A percentile compares a stretch with the other conserved stretches of the same genome.
Conservation (phyloP, 35 echinoderm and acorn worm species). For the Strongylocentrotus purpuratus region DNA sequence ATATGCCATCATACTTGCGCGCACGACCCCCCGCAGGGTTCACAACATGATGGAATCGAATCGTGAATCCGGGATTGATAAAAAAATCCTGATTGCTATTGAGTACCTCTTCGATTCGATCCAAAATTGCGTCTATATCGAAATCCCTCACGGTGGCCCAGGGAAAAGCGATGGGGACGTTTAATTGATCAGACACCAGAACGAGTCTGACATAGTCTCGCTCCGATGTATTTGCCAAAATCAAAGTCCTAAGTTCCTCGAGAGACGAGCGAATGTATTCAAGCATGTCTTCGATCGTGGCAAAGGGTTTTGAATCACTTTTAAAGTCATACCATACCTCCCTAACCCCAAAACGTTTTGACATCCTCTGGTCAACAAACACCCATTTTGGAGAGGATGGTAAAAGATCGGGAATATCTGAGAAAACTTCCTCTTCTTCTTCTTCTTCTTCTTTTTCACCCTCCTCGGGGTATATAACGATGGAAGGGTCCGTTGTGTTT, state of each 20-base stretch:
- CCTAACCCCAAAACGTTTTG: not conserved
- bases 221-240: not conserved
- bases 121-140: not conserved
- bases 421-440: too few relatives aligned
- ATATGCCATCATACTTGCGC: not conserved
- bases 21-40: not conserved
- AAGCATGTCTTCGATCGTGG: not conserved
- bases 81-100: constrained; percentile 14
- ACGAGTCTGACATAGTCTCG: not conserved
- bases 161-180: not conserved
- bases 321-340: constrained; percentile 3
- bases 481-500: too few relatives aligned
- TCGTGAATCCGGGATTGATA: not conserved
- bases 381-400: not conserved
- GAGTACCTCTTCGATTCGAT: not conserved
- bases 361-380: not conserved
- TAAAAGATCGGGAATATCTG: too few relatives aligned
- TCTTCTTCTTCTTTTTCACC: too few relatives aligned
- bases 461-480: too few relatives aligned
- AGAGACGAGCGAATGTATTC: not conserved
- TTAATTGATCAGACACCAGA: not conserved
- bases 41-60: constrained; percentile 5
- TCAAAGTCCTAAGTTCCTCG: not conserved
- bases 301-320: not conserved
- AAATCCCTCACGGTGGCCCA: not conserved